Percentiles rank a stretch among this genome's conserved stretches.
Conservation (phyloP, 2,113 vertebrate genomes). For the Trichomycterus rosablanca region DNA sequence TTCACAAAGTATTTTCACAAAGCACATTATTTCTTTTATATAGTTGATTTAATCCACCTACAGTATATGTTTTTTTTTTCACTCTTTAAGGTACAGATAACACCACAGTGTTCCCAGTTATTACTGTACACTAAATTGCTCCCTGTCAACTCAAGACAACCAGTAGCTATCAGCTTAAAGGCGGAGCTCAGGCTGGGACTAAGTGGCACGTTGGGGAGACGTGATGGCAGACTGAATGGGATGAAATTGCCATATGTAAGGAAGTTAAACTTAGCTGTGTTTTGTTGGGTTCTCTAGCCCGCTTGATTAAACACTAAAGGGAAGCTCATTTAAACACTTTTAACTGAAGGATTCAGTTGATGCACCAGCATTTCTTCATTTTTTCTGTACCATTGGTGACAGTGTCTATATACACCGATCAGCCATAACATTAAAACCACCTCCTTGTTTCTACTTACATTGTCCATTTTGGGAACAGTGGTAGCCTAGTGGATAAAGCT, state of each 20-base stretch:
- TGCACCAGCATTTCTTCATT: background rate
- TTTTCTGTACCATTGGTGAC: no score
- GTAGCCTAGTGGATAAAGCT: no score
- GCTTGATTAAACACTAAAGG: conserved; percentile 51
- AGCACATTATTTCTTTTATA: no score
- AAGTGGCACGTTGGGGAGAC: conserved; percentile 51
- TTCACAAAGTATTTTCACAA: no score
- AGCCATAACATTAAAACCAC: no score
- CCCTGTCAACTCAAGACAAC: conserved; percentile 50
- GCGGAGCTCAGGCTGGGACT: conserved; percentile 41
- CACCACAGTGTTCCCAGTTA: conserved; percentile 37
- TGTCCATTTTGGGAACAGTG: no score
- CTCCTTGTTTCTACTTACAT: no score
- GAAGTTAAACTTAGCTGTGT: conserved; percentile 50
- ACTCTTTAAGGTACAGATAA: background rate
- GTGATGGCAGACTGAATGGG: conserved; percentile 48
- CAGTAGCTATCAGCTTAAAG: conserved; percentile 41
- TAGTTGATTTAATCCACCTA: conserved; percentile 1
- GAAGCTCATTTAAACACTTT: conserved; percentile 37
- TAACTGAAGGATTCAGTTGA: conserved; percentile 9
- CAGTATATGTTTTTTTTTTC: conserved; percentile 21
- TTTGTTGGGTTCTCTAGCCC: conserved; percentile 50
- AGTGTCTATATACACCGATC: no score
- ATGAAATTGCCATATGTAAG: conserved; percentile 47
- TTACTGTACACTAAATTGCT: conserved; percentile 49